Conservation (phyloP, 1,140 invertebrate species). For the Trichonephila clavata region DNA sequence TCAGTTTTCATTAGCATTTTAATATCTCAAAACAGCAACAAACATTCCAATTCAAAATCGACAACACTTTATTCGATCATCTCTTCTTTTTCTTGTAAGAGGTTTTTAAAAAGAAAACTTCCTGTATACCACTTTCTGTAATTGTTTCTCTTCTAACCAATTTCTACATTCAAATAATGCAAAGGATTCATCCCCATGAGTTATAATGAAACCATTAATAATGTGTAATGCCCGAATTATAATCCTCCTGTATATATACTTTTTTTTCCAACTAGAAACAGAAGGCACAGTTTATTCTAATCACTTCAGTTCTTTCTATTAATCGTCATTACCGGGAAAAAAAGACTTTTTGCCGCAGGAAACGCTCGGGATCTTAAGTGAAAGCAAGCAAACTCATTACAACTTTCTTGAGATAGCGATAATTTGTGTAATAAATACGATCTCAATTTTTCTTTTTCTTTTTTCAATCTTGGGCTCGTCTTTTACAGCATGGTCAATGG, state of each 20-base stretch:
- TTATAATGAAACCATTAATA: slow-evolving; percentile 26
- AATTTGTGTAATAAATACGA: slow-evolving; percentile 33
- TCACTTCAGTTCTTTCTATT: background rate
- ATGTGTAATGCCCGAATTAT: background rate
- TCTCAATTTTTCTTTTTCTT: background rate
- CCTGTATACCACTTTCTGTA: background rate
- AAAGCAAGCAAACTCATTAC: background rate
- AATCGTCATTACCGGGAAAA: slow-evolving; percentile 5
- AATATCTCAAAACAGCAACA: background rate
- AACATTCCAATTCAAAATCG: background rate
- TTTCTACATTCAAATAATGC: background rate
- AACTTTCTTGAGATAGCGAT: background rate
- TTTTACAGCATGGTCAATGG: background rate
- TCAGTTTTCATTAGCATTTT: too few species aligned
- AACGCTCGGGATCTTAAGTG: background rate
- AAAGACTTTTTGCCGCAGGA: background rate
- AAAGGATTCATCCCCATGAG: background rate
- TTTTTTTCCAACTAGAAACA: background rate
- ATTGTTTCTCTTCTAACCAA: background rate
- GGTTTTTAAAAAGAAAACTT: background rate
- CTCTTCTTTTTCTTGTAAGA: too few species aligned
- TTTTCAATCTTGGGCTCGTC: background rate
- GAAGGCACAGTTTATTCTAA: slow-evolving; percentile 24
- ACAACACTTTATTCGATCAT: background rate
- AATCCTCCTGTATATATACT: background rate